Evolutionary conservation across 2,888 invertebrate species (phyloP).

Genomic region (Galerucella nymphaeae): DNA sequence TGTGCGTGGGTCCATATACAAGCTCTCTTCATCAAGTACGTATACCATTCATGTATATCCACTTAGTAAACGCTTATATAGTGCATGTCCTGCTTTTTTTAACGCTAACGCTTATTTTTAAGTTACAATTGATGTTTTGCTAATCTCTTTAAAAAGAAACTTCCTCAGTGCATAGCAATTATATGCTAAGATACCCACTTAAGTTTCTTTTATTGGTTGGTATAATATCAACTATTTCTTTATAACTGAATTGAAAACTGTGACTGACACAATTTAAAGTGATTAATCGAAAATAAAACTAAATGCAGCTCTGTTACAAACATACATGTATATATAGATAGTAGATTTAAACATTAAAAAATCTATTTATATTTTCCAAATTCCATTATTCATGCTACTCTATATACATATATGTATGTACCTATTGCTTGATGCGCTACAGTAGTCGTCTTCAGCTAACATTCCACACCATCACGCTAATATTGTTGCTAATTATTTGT

Average conservation of each 20-base stretch:
- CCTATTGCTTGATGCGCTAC: not conserved
- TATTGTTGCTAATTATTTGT: constrained; percentile 11
- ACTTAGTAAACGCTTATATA: constrained; percentile 28
- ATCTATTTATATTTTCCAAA: not conserved
- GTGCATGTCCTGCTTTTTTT: constrained; percentile 34
- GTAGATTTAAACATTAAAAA: not conserved
- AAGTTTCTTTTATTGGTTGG: no score
- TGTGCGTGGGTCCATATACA: constrained; percentile 27
- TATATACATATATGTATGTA: not conserved
- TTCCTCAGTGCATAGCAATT: not conserved
- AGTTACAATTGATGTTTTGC: not conserved
- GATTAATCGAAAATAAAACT: not conserved
- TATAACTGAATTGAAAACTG: not conserved
- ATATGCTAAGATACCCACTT: not conserved
- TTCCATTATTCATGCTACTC: not conserved
- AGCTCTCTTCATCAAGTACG: constrained; percentile 63
- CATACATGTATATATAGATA: not conserved
- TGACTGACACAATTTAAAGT: not conserved
- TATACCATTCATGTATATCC: constrained; percentile 47
- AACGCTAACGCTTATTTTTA: constrained; percentile 5
- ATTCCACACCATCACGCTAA: constrained; percentile 16
- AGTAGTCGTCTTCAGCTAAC: constrained; percentile 5
- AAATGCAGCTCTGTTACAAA: not conserved
- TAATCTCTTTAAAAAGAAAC: not conserved
- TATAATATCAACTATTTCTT: not conserved